Conservation (phyloP, 2,113 vertebrate species). For the Amblyornis subalaris region DNA sequence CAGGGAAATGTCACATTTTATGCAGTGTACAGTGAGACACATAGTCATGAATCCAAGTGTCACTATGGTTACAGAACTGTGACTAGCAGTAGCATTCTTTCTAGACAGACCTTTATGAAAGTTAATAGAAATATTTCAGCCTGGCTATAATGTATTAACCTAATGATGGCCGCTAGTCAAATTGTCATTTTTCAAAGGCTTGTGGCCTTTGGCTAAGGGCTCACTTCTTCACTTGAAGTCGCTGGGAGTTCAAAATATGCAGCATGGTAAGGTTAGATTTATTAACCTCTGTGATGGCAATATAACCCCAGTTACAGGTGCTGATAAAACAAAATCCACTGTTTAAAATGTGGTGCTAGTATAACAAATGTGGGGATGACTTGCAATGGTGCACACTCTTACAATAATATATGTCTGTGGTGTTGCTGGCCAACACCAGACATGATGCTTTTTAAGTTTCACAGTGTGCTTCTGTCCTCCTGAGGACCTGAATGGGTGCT, state of each 20-base stretch:
- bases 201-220: neutral
- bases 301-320: neutral
- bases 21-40: neutral
- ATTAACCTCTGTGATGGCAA: neutral
- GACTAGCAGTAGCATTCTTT: neutral
- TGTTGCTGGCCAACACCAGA: slow-evolving; percentile 65
- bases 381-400: neutral
- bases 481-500: neutral
- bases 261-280: neutral
- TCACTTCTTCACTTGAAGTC: neutral
- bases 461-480: neutral
- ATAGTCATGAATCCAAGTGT: neutral
- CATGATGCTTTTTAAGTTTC: neutral
- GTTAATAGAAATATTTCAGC: neutral
- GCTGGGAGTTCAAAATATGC: slow-evolving; percentile 1
- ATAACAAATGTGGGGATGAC: slow-evolving; percentile 21
- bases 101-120: neutral
- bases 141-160: neutral
- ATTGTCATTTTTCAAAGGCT: neutral
- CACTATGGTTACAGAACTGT: neutral
- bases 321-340: slow-evolving; percentile 37
- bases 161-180: neutral
- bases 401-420: neutral
- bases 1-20: neutral
- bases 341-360: slow-evolving; percentile 68